phyloP scores from a whole-genome alignment of 2,113 vertebrate genomes.

The Oreochromis tanganicae region DNA sequence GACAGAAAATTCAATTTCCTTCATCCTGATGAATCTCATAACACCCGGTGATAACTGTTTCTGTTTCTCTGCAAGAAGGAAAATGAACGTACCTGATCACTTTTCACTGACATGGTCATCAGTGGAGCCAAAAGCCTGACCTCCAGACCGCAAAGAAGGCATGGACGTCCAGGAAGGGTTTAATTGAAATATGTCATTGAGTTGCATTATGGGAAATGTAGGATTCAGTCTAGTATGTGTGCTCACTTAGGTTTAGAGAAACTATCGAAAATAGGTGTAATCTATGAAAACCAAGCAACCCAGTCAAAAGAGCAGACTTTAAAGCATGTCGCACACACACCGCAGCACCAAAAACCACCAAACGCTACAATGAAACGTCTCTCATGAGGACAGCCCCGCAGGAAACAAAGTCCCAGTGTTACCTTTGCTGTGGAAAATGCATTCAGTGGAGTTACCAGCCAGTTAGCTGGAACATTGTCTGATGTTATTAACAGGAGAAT shows the following conservation, averaged over 20 bases:
- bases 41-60: not conserved
- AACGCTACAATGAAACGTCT: not conserved
- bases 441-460: not conserved
- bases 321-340: not conserved
- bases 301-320: not conserved
- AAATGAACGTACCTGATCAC: not conserved
- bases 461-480: not conserved
- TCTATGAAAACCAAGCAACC: not conserved
- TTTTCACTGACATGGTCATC: not conserved
- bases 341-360: not conserved
- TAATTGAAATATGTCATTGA: not conserved
- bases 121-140: not conserved
- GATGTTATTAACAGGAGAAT: not conserved
- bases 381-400: not conserved
- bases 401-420: not conserved
- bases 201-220: not conserved
- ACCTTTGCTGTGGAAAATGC: not conserved
- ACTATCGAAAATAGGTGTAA: not conserved
- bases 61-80: not conserved
- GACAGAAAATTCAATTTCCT: not conserved
- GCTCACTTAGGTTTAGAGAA: not conserved
- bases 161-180: not conserved
- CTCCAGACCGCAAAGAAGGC: not conserved
- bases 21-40: not conserved
- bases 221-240: not conserved